Evolutionary conservation across 2,797 vertebrate species (phyloP).

Genomic region (Enteromius radiatus): DNA sequence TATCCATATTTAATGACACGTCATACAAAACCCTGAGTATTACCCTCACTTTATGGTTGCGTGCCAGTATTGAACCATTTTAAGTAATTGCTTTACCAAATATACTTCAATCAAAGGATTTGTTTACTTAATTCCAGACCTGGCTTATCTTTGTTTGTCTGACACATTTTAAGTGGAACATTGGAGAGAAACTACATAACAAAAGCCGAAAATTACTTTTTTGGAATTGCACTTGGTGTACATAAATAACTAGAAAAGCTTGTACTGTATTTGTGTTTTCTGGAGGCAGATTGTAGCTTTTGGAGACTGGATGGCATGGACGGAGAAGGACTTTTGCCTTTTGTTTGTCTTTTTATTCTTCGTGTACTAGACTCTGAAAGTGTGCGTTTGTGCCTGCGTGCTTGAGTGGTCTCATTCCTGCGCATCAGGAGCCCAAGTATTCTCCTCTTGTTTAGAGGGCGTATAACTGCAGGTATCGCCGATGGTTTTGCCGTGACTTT

Average conservation of each 20-base stretch:
- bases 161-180: constrained; percentile 72
- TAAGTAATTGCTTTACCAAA: constrained; percentile 80
- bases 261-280: constrained; percentile 60
- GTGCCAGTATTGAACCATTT: constrained; percentile 82
- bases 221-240: constrained; percentile 82
- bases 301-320: constrained; percentile 24
- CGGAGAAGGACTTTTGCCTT: constrained; percentile 10
- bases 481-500: constrained; percentile 46
- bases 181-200: constrained; percentile 63
- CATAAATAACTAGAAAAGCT: constrained; percentile 54
- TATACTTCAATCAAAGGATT: constrained; percentile 74
- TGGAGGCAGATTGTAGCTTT: constrained; percentile 52
- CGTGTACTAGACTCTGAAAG: not conserved
- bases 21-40: constrained; percentile 77
- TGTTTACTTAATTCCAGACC: constrained; percentile 81
- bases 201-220: constrained; percentile 71
- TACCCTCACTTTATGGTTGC: constrained; percentile 78
- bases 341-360: constrained; percentile 23
- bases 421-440: constrained; percentile 65
- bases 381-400: constrained; percentile 47
- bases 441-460: constrained; percentile 38
- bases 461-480: constrained; percentile 23
- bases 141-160: constrained; percentile 69
- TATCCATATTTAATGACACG: constrained; percentile 72
- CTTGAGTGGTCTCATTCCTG: constrained; percentile 66